Base-by-base conservation (phyloP, 2,888 invertebrate genomes). In the Tipula confusa region DNA sequence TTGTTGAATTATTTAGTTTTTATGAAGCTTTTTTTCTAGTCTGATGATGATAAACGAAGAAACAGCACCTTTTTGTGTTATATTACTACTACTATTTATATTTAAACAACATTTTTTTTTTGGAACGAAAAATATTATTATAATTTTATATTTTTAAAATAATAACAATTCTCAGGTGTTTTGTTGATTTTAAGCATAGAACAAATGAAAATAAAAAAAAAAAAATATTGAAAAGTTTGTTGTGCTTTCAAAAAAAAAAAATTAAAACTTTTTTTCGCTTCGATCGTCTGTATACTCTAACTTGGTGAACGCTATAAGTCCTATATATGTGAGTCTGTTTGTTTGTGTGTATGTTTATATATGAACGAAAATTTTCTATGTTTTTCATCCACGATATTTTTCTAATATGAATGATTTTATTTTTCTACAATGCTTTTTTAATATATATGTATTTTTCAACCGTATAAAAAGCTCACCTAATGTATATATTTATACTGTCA, bases 131-230 rank as follows among this genome's bases (percentile, higher is more conserved):
- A 33, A 33, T n/a, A 31, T 36, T 43, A 43, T 24, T 24, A 64
- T 24, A 64, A 64, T 24, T 64, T 64, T 64, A 9, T 64, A 9
- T 64, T 64, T 64, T 2, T 13, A 64, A 64, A 64, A 64, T 24
- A 64, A 24, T 64, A 64, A 64, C 64, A 64, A 64, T 64, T 64
- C 64, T 64, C 64, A 64, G 64, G 64, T 64, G 64, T 64, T 18
- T 64, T 64, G 64, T 64, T 24, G 24, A 24, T 64, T 64, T 64
- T 64, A 9, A 64, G 24, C 9, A 43, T 24, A 9, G 24, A 24
- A 64, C 64, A 64, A 64, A 64, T 64, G 64, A 64, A 24, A 64
- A 64, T 64, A 64, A 24, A 9, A 64, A 43, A 43, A 36, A 36
- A 36, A 36, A 36, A 36, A 36, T 9, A 36, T 9, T 6, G 9